Evolutionary conservation across 2,797 vertebrate species (phyloP).

Genomic region (Alectoris magna): DNA sequence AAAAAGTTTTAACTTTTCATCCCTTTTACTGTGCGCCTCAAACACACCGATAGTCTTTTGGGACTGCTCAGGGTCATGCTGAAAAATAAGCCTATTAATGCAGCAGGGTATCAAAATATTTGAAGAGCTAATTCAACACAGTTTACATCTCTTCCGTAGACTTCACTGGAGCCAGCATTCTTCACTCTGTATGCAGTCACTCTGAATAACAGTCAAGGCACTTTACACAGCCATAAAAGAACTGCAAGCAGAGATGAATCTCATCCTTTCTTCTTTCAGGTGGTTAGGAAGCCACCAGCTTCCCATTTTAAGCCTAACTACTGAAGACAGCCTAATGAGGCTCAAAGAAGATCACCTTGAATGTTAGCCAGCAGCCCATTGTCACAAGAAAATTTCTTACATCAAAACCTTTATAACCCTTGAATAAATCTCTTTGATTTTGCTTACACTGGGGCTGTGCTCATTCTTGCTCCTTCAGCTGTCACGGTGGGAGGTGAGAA

Average conservation of each 20-base stretch:
- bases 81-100: constrained; percentile 3
- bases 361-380: constrained; percentile 5
- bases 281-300: constrained; percentile 30
- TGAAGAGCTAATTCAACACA: constrained; percentile 40
- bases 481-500: constrained; percentile 1
- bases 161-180: constrained; percentile 28
- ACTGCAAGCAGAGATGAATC: constrained; percentile 24
- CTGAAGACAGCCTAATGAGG: constrained; percentile 24
- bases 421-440: constrained; percentile 44
- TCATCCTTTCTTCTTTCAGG: constrained; percentile 26
- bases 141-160: constrained; percentile 32
- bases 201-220: constrained; percentile 35
- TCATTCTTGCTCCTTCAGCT: constrained; percentile 34
- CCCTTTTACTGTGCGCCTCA: neutral
- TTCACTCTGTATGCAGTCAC: constrained; percentile 29
- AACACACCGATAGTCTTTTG: neutral
- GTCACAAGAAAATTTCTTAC: constrained; percentile 5
- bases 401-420: neutral
- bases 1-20: neutral
- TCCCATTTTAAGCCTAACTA: neutral
- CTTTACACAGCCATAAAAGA: constrained; percentile 38
- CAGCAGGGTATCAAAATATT: neutral
- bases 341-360: constrained; percentile 44
- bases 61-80: neutral
- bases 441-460: neutral